Percentiles rank a stretch among this genome's conserved stretches.
These are phyloP conservation scores for Kradibia gibbosae DNA, from an alignment of 1,140 invertebrate species.

Conservation along the genomic window DNA sequence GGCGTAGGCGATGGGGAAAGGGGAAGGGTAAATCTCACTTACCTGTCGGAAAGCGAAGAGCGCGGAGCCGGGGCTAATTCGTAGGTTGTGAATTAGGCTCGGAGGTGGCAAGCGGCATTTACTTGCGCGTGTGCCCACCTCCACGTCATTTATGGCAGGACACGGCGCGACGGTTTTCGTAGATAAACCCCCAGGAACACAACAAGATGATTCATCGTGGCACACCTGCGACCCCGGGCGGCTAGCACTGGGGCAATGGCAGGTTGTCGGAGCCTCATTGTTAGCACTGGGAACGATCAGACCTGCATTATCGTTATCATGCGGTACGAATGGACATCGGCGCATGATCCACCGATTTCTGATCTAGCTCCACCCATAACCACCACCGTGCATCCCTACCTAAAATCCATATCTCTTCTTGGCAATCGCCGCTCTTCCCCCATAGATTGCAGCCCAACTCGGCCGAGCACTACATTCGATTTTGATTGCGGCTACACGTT, in stretches of 20 bases:
- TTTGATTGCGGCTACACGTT: background rate
- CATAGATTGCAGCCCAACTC: no score
- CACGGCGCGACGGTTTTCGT: slow-evolving; percentile 12
- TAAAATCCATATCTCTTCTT: no score
- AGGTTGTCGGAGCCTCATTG: background rate
- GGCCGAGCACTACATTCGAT: background rate
- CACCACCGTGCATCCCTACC: no score
- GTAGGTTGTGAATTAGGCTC: background rate
- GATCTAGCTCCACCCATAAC: no score
- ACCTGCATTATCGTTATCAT: slow-evolving; percentile 21
- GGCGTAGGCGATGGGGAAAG: background rate
- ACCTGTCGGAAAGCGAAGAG: background rate
- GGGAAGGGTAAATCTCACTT: background rate
- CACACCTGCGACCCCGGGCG: background rate
- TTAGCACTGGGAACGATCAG: background rate
- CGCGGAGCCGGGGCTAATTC: background rate
- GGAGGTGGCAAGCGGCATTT: background rate
- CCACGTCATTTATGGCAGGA: slow-evolving; percentile 1
- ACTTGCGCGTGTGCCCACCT: slow-evolving; percentile 15
- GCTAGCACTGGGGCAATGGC: background rate
- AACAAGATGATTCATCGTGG: slow-evolving; percentile 19
- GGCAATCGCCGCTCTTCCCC: no score
- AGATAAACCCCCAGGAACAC: slow-evolving; percentile 5
- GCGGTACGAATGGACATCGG: no score
- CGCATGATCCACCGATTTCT: no score